Evolutionary conservation across 2,113 vertebrate genomes (phyloP).

Genomic region (Eubucco bourcierii): DNA sequence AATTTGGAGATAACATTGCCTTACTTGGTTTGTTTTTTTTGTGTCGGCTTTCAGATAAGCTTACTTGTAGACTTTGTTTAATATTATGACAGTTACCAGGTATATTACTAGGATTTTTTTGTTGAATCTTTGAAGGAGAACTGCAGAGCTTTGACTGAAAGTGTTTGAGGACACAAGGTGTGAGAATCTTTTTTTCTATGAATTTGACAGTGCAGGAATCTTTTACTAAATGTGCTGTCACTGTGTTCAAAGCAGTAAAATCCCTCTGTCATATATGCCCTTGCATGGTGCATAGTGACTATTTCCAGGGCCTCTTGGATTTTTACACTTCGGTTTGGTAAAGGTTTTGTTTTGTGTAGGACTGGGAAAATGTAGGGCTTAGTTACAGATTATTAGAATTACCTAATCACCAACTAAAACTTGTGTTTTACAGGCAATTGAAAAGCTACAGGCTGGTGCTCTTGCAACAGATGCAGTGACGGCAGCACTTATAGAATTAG

Average conservation of each 20-base stretch:
- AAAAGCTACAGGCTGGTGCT: constrained; percentile 92
- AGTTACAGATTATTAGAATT: neutral
- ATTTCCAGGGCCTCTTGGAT: neutral
- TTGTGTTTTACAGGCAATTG: constrained; percentile 87
- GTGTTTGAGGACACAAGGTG: neutral
- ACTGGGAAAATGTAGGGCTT: neutral
- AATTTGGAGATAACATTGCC: neutral
- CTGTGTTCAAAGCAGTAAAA: neutral
- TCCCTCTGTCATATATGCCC: neutral
- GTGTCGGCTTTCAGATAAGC: neutral
- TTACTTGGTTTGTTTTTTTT: neutral
- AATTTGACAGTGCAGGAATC: neutral
- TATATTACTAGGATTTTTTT: neutral
- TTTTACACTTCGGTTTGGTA: neutral
- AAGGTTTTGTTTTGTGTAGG: neutral
- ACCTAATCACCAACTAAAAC: constrained; percentile 1
- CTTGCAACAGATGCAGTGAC: constrained; percentile 94
- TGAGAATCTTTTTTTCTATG: neutral
- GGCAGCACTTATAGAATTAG: constrained; percentile 95
- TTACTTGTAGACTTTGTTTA: neutral
- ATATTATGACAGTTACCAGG: neutral
- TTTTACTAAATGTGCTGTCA: neutral
- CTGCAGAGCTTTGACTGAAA: neutral
- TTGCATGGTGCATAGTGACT: neutral
- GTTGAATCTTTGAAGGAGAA: neutral